Base-by-base conservation (phyloP, 2,888 invertebrate species). In the Caenorhabditis sp. region DNA sequence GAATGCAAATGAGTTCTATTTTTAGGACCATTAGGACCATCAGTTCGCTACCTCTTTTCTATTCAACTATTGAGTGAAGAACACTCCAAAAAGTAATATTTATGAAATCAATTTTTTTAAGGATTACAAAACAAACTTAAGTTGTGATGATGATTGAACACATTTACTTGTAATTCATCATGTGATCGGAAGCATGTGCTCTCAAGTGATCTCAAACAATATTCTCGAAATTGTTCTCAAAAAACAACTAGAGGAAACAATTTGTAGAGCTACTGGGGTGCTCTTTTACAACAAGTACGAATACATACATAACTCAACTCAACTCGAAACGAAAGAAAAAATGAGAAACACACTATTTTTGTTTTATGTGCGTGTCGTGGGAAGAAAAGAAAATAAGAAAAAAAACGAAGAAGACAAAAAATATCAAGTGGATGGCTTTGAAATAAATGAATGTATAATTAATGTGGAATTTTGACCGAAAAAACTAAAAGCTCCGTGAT, bases 381-480 rank as follows among this genome's bases (percentile, higher is more conserved):
- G 43, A 43, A 43, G 3, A 43, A 17, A 43, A 43, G 14, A 43
- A 2, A 43, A 12, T 10, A 43, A 14, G 14, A 43, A 43, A 43
- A 17, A 43, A 43, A 43, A 43, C 14, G 43, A 43, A 43, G 43
- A 43, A 10, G 43, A 43, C 43, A 43, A 43, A 43, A 43, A 43
- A 43, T 43, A 43, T 43, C 43, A 43, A 43, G 43, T 43, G 43
- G 43, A 43, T 43, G 43, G 43, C 43, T 43, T 43, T 43, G 43
- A 43, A 43, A 43, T 17, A 17, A 43, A 43, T 43, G 43, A 43
- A 43, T 43, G 43, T 43, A 43, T 43, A 43, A 43, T 43, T 43
- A 43, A 43, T 43, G 43, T 43, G 43, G 17, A 43, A 43, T 43
- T 43, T 43, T 43, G 3, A 43, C 43, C 43, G 17, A 43, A 43